Conservation (phyloP, 2,797 vertebrate species). For the Rallus crepitans region DNA sequence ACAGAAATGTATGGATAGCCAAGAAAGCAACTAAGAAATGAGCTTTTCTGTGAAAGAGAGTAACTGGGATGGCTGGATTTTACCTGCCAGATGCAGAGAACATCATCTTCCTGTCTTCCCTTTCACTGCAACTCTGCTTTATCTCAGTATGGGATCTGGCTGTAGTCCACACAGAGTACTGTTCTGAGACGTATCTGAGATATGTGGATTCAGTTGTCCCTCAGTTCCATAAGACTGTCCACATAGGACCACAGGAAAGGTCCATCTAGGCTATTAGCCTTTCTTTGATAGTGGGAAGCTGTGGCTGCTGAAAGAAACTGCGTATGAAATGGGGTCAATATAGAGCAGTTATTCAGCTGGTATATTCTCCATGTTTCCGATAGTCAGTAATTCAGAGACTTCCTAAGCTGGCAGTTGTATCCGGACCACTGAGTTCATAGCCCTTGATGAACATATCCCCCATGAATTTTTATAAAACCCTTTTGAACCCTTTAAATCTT, state of each 20-base stretch:
- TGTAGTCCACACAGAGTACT: background rate
- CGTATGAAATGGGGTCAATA: background rate
- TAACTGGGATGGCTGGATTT: background rate
- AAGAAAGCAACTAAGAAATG: background rate
- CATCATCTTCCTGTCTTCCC: background rate
- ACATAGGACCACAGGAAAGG: background rate
- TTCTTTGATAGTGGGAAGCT: background rate
- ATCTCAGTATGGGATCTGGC: accelerated
- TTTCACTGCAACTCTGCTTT: background rate
- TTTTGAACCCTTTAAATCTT: background rate
- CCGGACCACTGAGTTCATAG: background rate
- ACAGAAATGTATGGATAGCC: background rate
- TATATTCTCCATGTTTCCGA: background rate
- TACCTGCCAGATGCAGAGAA: background rate
- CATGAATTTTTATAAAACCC: background rate
- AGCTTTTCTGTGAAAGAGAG: background rate
- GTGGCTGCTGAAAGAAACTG: background rate
- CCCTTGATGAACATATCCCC: background rate
- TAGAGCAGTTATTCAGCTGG: background rate
- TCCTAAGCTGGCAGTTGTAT: background rate
- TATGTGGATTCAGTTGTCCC: background rate
- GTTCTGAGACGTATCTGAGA: background rate
- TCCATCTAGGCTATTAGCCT: background rate
- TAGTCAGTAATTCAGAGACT: background rate
- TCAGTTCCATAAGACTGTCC: background rate